A percentile compares a stretch with the other conserved stretches of the same genome.
These are phyloP conservation scores for Tuberolachnus salignus DNA, from an alignment of 2,888 invertebrate genomes.

Conservation along the genomic window DNA sequence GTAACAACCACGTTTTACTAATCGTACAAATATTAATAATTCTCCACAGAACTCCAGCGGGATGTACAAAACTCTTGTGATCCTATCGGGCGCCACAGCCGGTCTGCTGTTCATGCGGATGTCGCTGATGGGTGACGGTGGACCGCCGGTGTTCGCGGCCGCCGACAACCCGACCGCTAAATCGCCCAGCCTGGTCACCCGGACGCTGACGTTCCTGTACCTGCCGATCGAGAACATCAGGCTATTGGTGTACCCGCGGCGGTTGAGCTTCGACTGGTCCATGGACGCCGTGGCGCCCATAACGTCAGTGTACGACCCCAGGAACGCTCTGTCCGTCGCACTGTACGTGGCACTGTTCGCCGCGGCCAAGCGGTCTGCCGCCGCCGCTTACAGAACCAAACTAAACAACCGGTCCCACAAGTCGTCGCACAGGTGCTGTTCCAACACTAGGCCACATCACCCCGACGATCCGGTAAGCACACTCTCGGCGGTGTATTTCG, in stretches of 20 bases:
- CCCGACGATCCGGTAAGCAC: constrained; percentile 39
- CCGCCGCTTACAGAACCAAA: neutral
- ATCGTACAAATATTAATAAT: too few relatives aligned
- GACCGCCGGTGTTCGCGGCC: constrained; percentile 82
- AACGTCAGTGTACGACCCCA: constrained; percentile 75
- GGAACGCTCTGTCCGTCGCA: constrained; percentile 77
- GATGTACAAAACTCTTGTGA: constrained; percentile 60
- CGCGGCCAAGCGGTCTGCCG: constrained; percentile 22
- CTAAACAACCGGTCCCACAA: neutral
- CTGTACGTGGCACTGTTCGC: constrained; percentile 69
- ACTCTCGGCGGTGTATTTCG: neutral
- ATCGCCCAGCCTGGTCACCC: constrained; percentile 77
- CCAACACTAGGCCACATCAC: constrained; percentile 24
- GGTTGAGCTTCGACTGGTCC: constrained; percentile 97
- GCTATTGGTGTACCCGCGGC: constrained; percentile 83
- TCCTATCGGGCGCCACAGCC: constrained; percentile 61
- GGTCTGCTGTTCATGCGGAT: constrained; percentile 78
- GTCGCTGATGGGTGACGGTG: constrained; percentile 75
- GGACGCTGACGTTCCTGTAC: constrained; percentile 88
- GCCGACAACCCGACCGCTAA: constrained; percentile 97
- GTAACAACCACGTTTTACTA: too few relatives aligned
- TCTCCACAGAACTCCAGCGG: constrained; percentile 57
- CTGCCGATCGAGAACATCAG: constrained; percentile 90
- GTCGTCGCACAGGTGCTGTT: constrained; percentile 29
- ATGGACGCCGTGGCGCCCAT: constrained; percentile 95